Conservation (phyloP, 2,797 vertebrate species). For the Enteromius argenteus region DNA sequence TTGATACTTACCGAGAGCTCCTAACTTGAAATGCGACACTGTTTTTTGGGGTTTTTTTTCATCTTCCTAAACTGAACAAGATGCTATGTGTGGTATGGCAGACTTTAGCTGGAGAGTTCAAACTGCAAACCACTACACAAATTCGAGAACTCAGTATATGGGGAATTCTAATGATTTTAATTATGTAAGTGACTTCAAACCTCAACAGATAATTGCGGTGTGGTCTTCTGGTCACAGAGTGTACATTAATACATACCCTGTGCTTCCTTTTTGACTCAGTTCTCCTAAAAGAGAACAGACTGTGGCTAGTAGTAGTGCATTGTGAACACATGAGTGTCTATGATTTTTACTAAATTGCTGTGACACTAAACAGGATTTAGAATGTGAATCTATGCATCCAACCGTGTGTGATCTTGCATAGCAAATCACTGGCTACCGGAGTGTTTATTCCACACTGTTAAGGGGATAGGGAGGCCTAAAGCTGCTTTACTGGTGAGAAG, state of each 20-base stretch:
- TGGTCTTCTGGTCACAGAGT: constrained; percentile 47
- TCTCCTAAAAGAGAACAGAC: constrained; percentile 17
- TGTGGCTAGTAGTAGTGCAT: not conserved
- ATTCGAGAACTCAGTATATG: not conserved
- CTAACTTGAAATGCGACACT: constrained; percentile 4
- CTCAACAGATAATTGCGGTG: constrained; percentile 42
- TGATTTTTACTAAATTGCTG: constrained; percentile 58
- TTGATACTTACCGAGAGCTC: not conserved
- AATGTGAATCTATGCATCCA: constrained; percentile 43
- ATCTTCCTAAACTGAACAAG: constrained; percentile 22
- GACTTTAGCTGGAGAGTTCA: constrained; percentile 20
- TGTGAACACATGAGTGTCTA: constrained; percentile 33
- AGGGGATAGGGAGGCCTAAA: constrained; percentile 28
- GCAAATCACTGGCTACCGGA: constrained; percentile 46
- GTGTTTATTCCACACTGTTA: constrained; percentile 44
- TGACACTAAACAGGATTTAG: constrained; percentile 48
- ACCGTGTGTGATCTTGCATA: constrained; percentile 64
- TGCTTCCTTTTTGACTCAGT: constrained; percentile 25
- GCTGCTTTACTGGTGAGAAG: constrained; percentile 46
- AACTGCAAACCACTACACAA: constrained; percentile 25
- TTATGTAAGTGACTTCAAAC: constrained; percentile 45
- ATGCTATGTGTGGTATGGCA: constrained; percentile 41
- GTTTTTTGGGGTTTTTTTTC: not conserved
- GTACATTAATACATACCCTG: constrained; percentile 41
- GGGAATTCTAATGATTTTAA: constrained; percentile 42